Evolutionary conservation across 2,797 vertebrate genomes (phyloP).

Genomic region (Microctenopoma lineatum): DNA sequence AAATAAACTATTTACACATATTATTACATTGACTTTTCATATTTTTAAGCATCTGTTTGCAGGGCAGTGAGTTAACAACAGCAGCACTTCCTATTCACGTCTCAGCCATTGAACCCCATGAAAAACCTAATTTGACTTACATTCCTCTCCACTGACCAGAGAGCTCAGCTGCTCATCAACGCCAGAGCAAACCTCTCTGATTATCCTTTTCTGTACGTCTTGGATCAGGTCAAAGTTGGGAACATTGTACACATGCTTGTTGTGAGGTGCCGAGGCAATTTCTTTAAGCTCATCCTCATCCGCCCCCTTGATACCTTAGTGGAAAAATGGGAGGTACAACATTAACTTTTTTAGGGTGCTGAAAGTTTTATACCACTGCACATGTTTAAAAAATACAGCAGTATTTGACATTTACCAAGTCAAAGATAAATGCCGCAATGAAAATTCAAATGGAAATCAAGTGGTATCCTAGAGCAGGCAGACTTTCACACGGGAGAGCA

Average conservation of each 20-base stretch:
- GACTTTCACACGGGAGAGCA: slow-evolving; percentile 58
- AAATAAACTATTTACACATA: neutral
- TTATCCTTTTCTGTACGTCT: slow-evolving; percentile 92
- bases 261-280: slow-evolving; percentile 94
- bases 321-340: slow-evolving; percentile 44
- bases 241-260: slow-evolving; percentile 95
- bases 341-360: slow-evolving; percentile 28
- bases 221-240: slow-evolving; percentile 95
- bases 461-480: slow-evolving; percentile 66
- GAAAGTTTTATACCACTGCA: slow-evolving; percentile 28
- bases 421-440: slow-evolving; percentile 50
- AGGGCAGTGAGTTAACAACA: neutral
- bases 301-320: slow-evolving; percentile 97
- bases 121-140: slow-evolving; percentile 77
- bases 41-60: neutral
- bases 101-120: neutral
- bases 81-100: neutral
- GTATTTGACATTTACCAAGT: slow-evolving; percentile 42
- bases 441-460: slow-evolving; percentile 66
- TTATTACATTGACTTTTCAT: neutral
- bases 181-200: slow-evolving; percentile 92
- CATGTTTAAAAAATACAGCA: slow-evolving; percentile 39
- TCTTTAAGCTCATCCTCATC: slow-evolving; percentile 95
- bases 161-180: slow-evolving; percentile 93
- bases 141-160: slow-evolving; percentile 93